Evolutionary conservation across 2,113 vertebrate genomes (phyloP).

Genomic region (Zosterops pallidus): DNA sequence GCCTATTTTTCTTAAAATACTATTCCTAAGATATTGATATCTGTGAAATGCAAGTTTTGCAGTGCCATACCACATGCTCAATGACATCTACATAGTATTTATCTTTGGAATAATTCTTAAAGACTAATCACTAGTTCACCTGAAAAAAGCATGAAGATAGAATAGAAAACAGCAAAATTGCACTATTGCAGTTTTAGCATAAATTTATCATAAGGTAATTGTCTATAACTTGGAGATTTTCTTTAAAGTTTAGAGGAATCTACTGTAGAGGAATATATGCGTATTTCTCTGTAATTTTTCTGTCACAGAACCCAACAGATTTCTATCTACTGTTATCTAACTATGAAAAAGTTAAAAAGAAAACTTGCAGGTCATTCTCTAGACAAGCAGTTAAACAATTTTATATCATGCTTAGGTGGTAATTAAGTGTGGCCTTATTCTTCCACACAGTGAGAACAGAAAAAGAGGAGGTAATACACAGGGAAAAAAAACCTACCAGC

Average conservation of each 20-base stretch:
- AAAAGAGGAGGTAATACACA: neutral
- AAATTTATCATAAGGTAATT: neutral
- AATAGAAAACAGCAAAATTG: neutral
- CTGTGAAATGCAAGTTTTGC: neutral
- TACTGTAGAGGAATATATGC: neutral
- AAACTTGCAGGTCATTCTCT: conserved; percentile 7
- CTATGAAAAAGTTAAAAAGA: conserved; percentile 3
- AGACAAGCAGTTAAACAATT: neutral
- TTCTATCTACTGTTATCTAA: neutral
- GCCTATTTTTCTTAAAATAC: neutral
- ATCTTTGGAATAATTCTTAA: neutral
- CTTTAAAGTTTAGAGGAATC: neutral
- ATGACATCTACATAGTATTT: neutral
- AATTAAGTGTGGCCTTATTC: neutral
- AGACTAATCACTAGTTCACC: neutral
- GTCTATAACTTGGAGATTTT: neutral
- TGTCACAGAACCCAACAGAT: conserved; percentile 20
- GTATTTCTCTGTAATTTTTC: neutral
- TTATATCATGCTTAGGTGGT: neutral
- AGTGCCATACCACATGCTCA: neutral
- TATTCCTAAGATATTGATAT: neutral
- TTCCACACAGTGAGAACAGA: neutral
- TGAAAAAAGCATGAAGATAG: neutral
- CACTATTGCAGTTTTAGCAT: neutral
- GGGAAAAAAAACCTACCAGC: neutral